A percentile compares a stretch with the other conserved stretches of the same genome.
Conservation (phyloP, 2,888 invertebrate genomes). For the Hermodice carunculata region DNA sequence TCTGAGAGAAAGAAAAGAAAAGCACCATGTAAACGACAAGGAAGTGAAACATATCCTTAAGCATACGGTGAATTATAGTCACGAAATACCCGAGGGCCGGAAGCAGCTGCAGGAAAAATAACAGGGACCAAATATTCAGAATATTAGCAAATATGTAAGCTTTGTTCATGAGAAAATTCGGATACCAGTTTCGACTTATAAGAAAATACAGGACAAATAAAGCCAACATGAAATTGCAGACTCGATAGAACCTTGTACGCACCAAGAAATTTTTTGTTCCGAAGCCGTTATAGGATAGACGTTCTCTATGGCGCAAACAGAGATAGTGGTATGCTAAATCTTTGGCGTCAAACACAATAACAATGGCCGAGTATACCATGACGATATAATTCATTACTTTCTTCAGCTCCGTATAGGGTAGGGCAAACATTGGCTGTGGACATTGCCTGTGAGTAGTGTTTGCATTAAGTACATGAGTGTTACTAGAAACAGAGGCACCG, state of each 20-base stretch:
- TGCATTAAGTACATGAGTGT: too few species aligned
- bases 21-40: conserved; percentile 19
- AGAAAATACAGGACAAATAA: conserved; percentile 14
- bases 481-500: too few species aligned
- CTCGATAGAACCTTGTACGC: conserved; percentile 16
- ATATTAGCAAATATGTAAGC: conserved; percentile 25
- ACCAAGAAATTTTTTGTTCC: conserved; percentile 20
- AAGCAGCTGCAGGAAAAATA: conserved; percentile 25
- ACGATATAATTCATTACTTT: too few species aligned
- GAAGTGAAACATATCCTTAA: conserved; percentile 29
- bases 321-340: too few species aligned
- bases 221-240: conserved; percentile 22
- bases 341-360: too few species aligned
- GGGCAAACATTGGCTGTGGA: too few species aligned
- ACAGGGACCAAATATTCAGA: conserved; percentile 21
- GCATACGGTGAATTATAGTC: conserved; percentile 24
- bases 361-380: too few species aligned
- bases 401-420: too few species aligned
- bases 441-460: too few species aligned
- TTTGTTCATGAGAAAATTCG: not conserved
- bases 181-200: not conserved
- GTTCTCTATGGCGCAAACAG: too few species aligned
- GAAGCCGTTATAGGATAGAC: too few species aligned
- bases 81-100: conserved; percentile 26
- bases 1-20: conserved; percentile 24